phyloP scores from a whole-genome alignment of 2,113 vertebrate species.

The Leucosticte australis region DNA sequence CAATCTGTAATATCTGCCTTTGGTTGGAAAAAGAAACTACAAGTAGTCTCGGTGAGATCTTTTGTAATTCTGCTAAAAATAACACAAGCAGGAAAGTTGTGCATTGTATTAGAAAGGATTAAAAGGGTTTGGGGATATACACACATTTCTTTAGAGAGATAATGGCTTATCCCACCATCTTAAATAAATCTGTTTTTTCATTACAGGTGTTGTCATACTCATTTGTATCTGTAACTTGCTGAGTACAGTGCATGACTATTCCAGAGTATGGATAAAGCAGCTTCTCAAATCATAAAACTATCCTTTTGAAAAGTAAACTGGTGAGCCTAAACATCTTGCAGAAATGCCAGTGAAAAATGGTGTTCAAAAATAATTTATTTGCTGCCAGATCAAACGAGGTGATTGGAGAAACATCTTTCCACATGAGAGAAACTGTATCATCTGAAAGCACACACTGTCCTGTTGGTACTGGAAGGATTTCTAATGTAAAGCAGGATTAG shows the following conservation, averaged over 20 bases:
- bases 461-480: conserved; percentile 40
- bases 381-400: conserved; percentile 27
- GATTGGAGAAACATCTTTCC: background rate
- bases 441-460: conserved; percentile 38
- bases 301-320: background rate
- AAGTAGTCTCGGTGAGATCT: background rate
- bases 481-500: background rate
- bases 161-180: background rate
- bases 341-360: conserved; percentile 11
- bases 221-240: background rate
- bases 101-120: background rate
- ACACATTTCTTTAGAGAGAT: background rate
- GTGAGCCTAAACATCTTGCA: background rate
- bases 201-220: background rate
- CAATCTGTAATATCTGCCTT: background rate
- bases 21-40: background rate
- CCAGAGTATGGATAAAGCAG: background rate
- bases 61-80: background rate
- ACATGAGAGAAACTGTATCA: conserved; percentile 12
- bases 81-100: background rate
- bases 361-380: conserved; percentile 19
- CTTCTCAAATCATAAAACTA: background rate
- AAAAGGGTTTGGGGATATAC: background rate
- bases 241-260: background rate
- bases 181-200: background rate